Base-by-base conservation (phyloP, 2,888 invertebrate species). In the Torymus auratus region DNA sequence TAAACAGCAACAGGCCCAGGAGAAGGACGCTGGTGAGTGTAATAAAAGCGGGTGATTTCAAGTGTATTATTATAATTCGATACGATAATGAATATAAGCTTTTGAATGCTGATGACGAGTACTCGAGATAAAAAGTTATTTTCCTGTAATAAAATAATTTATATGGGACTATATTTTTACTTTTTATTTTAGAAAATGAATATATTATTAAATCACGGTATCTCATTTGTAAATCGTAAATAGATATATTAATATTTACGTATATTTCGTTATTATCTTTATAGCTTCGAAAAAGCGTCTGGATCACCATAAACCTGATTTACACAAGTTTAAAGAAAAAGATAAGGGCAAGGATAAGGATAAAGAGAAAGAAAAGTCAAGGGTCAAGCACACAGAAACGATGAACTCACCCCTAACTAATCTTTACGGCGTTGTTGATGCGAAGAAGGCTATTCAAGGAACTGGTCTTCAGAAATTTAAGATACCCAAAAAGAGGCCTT, bases 401-500 rank as follows among this genome's bases (percentile, higher is more conserved):
- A 91, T 92, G 87, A 87, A 88, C 2, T 92, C 92, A 0, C 92
- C 92, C 0, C 83, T 93, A 58, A 91, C 92, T 80, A 92, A 91
- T 83, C 86, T 93, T 5, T 93, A 93, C 83, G 89, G 91, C 1
- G 88, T 87, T 1, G 89, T 91, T 20, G 91, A 91, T 20, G 87
- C 88, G 0, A 88, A 90, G 69, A 91, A 89, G 82, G 91, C 91
- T 12, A 91, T 91, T 2, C 91, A 91, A 82, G 92, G 92, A 1
- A 91, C 92, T 83, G 92, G 92, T 5, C 84, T 92, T 15, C 92
- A 93, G 80, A 92, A 91, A 23, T 93, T 93, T 81, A 92, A 92
- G 84, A 93, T 93, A 79, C 93, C 93, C 0, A 93, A 93, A 85
- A 91, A 91, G 78, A 90, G 89, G n/a, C 85, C 87, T 2, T 89